phyloP scores from a whole-genome alignment of 2,113 vertebrate species.

The Dendrocopos noguchii region DNA sequence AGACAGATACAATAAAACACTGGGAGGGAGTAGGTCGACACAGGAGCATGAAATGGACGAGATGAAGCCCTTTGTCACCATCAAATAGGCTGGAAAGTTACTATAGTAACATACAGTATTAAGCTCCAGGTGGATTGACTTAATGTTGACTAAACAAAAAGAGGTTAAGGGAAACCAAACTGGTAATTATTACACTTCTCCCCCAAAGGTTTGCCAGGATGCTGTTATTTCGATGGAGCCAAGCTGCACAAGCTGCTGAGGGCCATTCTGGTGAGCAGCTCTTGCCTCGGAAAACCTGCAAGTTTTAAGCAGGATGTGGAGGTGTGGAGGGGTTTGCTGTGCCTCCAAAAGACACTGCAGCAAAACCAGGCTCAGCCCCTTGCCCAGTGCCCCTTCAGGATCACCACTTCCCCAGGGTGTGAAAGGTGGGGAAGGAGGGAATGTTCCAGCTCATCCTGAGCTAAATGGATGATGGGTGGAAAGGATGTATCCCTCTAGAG shows the following conservation, averaged over 20 bases:
- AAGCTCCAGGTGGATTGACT: constrained; percentile 87
- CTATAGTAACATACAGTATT: constrained; percentile 90
- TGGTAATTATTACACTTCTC: constrained; percentile 74
- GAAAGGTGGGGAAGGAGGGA: neutral
- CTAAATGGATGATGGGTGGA: neutral
- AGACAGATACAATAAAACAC: constrained; percentile 85
- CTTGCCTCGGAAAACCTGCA: neutral
- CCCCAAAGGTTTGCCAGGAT: constrained; percentile 70
- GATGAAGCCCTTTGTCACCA: constrained; percentile 89
- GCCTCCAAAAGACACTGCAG: neutral
- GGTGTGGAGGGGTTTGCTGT: neutral
- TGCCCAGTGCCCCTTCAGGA: neutral
- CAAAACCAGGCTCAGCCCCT: constrained; percentile 10
- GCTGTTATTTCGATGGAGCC: constrained; percentile 63
- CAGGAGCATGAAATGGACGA: constrained; percentile 86
- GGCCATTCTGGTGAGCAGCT: neutral
- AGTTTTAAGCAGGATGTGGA: neutral
- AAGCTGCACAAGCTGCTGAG: neutral
- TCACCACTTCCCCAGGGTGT: neutral
- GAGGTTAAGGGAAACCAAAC: constrained; percentile 80
- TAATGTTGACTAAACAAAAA: constrained; percentile 82
- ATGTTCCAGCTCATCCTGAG: neutral
- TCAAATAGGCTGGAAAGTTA: constrained; percentile 88
- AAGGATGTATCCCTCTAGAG: neutral
- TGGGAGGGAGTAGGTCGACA: constrained; percentile 84